Base-by-base conservation (phyloP, 2,888 invertebrate genomes). In the Cheilosia vernalis region DNA sequence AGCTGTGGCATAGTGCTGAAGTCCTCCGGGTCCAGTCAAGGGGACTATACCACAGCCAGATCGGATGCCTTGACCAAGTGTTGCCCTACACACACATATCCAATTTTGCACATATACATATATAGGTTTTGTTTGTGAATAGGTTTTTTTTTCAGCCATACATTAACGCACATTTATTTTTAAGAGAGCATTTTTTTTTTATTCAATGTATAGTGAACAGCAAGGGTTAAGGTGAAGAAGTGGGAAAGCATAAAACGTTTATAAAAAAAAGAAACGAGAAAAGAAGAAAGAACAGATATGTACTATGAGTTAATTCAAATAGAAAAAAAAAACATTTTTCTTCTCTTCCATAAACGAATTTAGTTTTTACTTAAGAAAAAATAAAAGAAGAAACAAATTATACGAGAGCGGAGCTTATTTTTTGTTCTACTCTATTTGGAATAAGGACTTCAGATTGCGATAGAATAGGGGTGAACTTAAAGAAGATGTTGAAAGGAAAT, bases 1-100 rank as follows among this genome's bases (percentile, higher is more conserved):
- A 89, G 91, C 89, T 89, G 91, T 90, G 89, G 91, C 90, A 90
- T 91, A 92, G 89, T 92, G 92, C 88, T 92, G 92, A 55, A 92
- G 89, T 88, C 92, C 92, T 88, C 91, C 91, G 44, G 92, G 91
- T 89, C 92, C 92, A 70, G 92, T 92, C 67, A 92, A 89, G 56
- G 92, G 92, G 87, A 92, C 91, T 89, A 92, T 91, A 89, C 91
- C 91, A 89, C 92, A 92, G 89, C 92, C 92, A 88, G 91, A 92
- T 82, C 92, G 91, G 87, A 92, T 92, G 89, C 92, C 92, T 91
- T 92, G 92, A 89, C 92, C 92, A 90, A 92, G 91, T 88, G 92
- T 92, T 89, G 92, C 89, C 91, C 92, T 92, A 91, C 90, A 90
- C 89, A 90, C 89, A 89, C 90, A 90, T 78, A 87, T 81, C 81